Base-by-base conservation (phyloP, 2,888 invertebrate species). In the Rosalia funebris region DNA sequence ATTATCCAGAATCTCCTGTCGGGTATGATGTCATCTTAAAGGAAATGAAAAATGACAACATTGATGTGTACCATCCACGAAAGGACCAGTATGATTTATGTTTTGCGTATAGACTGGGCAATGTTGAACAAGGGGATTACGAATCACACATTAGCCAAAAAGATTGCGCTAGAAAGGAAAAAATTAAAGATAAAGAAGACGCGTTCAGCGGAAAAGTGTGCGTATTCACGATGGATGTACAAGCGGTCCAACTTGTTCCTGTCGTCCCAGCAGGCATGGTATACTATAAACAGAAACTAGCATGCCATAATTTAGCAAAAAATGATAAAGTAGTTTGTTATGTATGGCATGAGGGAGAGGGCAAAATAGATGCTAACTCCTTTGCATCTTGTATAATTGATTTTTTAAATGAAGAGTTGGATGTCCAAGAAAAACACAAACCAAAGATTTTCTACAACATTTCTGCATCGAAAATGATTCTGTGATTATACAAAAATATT, bases 211-310 rank as follows among this genome's bases (percentile, higher is more conserved):
- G 25, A 25, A 25, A 25, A 25, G 7, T 25, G 3, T 25, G 25
- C 7, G 25, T 7, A 19, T 59, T 73, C 19, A 70, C 71, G 15
- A 56, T 62, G 50, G 72, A 73, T 54, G 48, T 73, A 14, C 71
- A 75, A 57, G 65, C 67, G 14, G 72, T 76, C 1, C 57, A 70
- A 25, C 15, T 71, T 4, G 54, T 60, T 11, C 74, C 71, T 0
- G 54, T 58, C n/a, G n/a, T 71, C 34, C 20, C 59, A 4, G 66
- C 66, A 25, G 62, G 60, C 47, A 55, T 57, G 41, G 14, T 68
- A 0, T 74, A 73, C 50, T 75, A 63, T 45, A 73, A 71, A 54
- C 65, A 65, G 1, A 75, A 75, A 57, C 53, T 75, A 10, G 56
- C 57, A 3, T 60, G 65, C 11, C 74, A 75, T 44, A 74, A 75